Base-by-base conservation (phyloP, 2,113 vertebrate species). In the Chamaea fasciata region DNA sequence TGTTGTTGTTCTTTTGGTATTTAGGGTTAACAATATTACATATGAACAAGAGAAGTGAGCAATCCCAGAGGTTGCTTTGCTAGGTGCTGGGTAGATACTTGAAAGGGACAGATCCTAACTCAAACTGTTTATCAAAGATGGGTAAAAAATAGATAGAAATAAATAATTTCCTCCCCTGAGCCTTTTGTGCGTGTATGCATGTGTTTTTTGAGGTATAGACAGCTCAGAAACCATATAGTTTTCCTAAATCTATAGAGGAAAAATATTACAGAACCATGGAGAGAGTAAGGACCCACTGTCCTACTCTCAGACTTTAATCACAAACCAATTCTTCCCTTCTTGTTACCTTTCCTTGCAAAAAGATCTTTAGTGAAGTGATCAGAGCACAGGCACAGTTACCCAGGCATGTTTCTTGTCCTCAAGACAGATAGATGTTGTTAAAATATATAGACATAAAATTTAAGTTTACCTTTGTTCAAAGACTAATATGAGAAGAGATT, bases 111-210 rank as follows among this genome's bases (percentile, higher is more conserved):
- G 30, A 57, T 30, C 33, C 10, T 57, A 70, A 46, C 28, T 65
- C 28, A n/a, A 44, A 24, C 11, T 69, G 2, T 64, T 24, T 37
- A 33, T 75, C 47, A 67, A 82, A 90, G 65, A 42, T 16, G 5
- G 27, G 92, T 47, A 35, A 90, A 90, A 18, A 57, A 35, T 14
- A 70, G 33, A 15, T 42, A 63, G 16, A 69, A 89, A 87, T 11
- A 62, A 91, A n/a, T 33, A 0, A 1, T 53, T 81, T 81, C n/a
- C 11, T 57, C 13, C 28, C 7, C 6, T 0, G 0, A 73, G 31
- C 46, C 6, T 53, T 70, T 39, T 62, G 1, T 47, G 7, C 47
- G 19, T 56, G 3, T 23, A 3, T 53, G 22, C 28, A 7, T 20
- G 11, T 35, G 14, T 39, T 10, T 82, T 56, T 74, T 68, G 53